Conservation (phyloP, 2,888 invertebrate genomes). For the Polydrusus pterygomalis region DNA sequence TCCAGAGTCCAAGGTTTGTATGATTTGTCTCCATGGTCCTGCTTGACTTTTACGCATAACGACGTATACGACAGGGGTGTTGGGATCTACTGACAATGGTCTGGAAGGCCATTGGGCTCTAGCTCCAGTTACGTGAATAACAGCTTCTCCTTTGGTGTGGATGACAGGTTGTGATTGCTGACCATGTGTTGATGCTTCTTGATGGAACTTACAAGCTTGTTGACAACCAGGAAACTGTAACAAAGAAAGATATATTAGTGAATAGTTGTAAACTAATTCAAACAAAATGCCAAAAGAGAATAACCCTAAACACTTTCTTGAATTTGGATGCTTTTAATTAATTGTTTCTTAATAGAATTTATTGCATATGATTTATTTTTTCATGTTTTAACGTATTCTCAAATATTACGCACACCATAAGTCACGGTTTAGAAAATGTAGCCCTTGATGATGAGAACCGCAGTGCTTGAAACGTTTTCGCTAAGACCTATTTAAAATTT, state of each 20-base stretch:
- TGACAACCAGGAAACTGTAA: constrained; percentile 83
- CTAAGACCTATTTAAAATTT: too few relatives aligned
- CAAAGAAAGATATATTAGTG: constrained; percentile 54
- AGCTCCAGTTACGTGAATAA: constrained; percentile 78
- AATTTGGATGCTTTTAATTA: too few relatives aligned
- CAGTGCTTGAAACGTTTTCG: too few relatives aligned
- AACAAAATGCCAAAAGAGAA: too few relatives aligned
- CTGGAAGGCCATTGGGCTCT: constrained; percentile 81
- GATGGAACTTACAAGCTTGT: constrained; percentile 82
- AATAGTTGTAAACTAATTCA: too few relatives aligned
- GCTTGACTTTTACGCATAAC: constrained; percentile 80
- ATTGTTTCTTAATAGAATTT: too few relatives aligned
- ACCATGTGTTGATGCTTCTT: constrained; percentile 76
- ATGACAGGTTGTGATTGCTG: constrained; percentile 82
- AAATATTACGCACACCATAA: too few relatives aligned
- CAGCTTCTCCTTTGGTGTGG: constrained; percentile 81
- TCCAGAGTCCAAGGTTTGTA: constrained; percentile 79
- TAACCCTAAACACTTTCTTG: too few relatives aligned
- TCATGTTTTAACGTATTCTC: too few relatives aligned
- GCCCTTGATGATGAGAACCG: too few relatives aligned
- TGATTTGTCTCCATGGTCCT: constrained; percentile 80
- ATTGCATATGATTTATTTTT: too few relatives aligned
- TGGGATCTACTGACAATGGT: constrained; percentile 75
- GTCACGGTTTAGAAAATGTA: too few relatives aligned
- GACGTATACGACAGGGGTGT: constrained; percentile 80